Evolutionary conservation across 2,113 vertebrate genomes (phyloP), one percentile per base, ranked within the genome.

Genomic region (Carassius carassius): DNA sequence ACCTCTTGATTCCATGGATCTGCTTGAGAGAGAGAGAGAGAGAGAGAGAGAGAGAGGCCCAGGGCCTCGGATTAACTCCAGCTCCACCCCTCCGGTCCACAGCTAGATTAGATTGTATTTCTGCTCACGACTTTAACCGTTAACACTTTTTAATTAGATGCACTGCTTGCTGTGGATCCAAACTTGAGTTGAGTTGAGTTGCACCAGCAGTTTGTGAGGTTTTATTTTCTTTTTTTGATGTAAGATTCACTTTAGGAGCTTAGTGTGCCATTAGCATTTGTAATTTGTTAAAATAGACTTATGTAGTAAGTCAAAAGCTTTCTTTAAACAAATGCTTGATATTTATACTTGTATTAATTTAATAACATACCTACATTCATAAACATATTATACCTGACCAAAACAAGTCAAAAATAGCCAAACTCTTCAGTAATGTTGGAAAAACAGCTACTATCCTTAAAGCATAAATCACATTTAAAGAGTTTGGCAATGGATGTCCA

Each of bases 81-180:
- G 56, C 88, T 86, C 87, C 58, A 79, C 90, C 89, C 86, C 90
- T 89, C 89, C 86, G 89, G 86, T 89, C 87, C 67, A 35, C 49
- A 23, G 35, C 35, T 2, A 37, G 35, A 4, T 37, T 37, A 37
- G 78, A 77, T 89, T 90, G 82, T 80, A 86, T 89, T 86, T 84
- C 83, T 74, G 65, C 78, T 75, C 86, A 41, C 78, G 83, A 25
- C 87, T 88, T 88, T 23, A 83, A 84, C 91, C 84, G 88, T 94
- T 93, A 92, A 90, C 93, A 92, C 91, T 86, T 93, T 94, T 94
- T 94, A 94, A 94, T 95, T 94, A 94, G 92, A 87, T 54, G 51
- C 5, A 17, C 65, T 14, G 19, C 58, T 65, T 41, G 32, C 14
- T 11, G 7, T 17, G 5, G 85, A 85, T 83, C 82, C 56, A 49